phyloP scores from a whole-genome alignment of 2,113 vertebrate genomes.

The Anser cygnoides region DNA sequence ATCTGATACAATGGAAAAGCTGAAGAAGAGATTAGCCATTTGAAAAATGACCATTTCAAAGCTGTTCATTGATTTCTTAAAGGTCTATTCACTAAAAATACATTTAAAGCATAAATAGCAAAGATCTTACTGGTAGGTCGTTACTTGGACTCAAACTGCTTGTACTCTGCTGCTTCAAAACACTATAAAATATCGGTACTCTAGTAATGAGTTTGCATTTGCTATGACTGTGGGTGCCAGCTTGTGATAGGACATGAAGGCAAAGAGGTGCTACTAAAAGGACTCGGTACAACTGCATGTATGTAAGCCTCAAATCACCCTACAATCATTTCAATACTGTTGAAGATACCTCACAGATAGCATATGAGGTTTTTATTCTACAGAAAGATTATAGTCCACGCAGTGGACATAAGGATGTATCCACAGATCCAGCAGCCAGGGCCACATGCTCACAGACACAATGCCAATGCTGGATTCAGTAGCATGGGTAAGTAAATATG shows the following conservation, averaged over 20 bases:
- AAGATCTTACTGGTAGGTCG: neutral
- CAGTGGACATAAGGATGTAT: neutral
- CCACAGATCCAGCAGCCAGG: neutral
- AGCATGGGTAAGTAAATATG: neutral
- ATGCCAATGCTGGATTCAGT: neutral
- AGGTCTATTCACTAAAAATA: conserved; percentile 38
- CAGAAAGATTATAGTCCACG: neutral
- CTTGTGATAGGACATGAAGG: neutral
- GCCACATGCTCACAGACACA: neutral
- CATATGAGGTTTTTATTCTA: neutral
- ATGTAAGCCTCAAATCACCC: neutral
- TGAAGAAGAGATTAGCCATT: conserved; percentile 35
- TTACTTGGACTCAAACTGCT: neutral
- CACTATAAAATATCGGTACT: neutral
- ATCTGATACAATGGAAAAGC: conserved; percentile 42
- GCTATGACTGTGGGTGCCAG: neutral
- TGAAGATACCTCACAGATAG: neutral
- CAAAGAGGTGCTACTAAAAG: neutral
- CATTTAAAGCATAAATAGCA: neutral
- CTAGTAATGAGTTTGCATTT: neutral
- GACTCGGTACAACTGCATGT: neutral
- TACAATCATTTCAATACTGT: neutral
- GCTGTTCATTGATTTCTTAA: conserved; percentile 35
- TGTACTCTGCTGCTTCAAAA: neutral
- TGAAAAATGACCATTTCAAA: conserved; percentile 58